phyloP scores from a whole-genome alignment of 2,888 invertebrate genomes.

The Prionchulus punctatus region DNA sequence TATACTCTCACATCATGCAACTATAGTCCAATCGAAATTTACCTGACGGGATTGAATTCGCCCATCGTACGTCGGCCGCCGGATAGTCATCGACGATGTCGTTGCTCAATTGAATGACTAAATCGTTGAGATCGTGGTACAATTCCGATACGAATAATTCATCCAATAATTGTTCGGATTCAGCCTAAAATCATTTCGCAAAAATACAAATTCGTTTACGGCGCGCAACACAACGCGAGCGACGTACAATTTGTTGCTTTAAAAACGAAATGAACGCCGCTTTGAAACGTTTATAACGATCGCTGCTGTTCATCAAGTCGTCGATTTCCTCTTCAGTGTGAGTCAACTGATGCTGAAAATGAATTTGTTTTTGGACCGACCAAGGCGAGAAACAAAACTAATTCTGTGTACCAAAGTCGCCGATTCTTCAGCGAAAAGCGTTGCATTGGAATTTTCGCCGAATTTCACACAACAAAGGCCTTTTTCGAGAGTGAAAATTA shows the following conservation, averaged over 20 bases:
- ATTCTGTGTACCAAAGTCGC: too few relatives aligned
- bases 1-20: too few relatives aligned
- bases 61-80: conserved; percentile 67
- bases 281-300: not conserved
- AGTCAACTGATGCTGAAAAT: not conserved
- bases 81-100: conserved; percentile 73
- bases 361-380: too few relatives aligned
- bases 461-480: too few relatives aligned
- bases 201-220: too few relatives aligned
- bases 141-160: not conserved
- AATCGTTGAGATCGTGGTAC: not conserved
- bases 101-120: not conserved
- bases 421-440: too few relatives aligned
- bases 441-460: too few relatives aligned
- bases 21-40: too few relatives aligned
- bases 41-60: conserved; percentile 39
- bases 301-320: not conserved
- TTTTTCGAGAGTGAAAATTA: not conserved
- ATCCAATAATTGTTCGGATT: not conserved
- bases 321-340: not conserved
- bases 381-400: too few relatives aligned
- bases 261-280: not conserved
- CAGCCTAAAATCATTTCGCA: not conserved
- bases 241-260: not conserved
- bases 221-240: not conserved